Evolutionary conservation across 2,888 invertebrate genomes (phyloP).

Genomic region (Zygothrica quintamaculata): DNA sequence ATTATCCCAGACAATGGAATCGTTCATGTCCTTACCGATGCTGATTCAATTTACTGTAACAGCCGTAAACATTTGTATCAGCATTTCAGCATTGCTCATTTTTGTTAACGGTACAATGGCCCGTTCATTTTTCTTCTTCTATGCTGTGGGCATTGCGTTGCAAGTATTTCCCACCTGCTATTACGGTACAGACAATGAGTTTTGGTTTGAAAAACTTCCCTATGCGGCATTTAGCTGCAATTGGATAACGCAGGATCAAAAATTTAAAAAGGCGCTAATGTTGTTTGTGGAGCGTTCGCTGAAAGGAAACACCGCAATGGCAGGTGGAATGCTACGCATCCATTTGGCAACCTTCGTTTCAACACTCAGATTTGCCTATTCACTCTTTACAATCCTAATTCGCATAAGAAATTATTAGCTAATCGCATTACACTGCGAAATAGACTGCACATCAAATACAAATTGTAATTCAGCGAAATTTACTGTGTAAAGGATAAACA

Average conservation of each 20-base stretch:
- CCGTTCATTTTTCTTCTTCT: constrained; percentile 37
- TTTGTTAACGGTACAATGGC: constrained; percentile 37
- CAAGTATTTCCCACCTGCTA: constrained; percentile 74
- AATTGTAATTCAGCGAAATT: constrained; percentile 4
- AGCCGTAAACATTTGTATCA: constrained; percentile 49
- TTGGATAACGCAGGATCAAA: constrained; percentile 60
- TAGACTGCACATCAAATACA: neutral
- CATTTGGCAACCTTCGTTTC: constrained; percentile 44
- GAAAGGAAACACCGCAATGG: constrained; percentile 44
- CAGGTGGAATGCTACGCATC: constrained; percentile 45
- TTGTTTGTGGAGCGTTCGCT: constrained; percentile 67
- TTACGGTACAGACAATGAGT: constrained; percentile 65
- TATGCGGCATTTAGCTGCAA: constrained; percentile 68
- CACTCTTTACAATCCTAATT: constrained; percentile 40
- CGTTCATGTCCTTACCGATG: constrained; percentile 69
- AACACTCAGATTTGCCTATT: constrained; percentile 36
- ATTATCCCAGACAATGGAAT: constrained; percentile 48
- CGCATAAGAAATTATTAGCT: constrained; percentile 16
- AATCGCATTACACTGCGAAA: constrained; percentile 2
- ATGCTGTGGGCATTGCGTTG: constrained; percentile 9
- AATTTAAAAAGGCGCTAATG: constrained; percentile 66
- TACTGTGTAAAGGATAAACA: constrained; percentile 13
- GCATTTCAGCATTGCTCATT: constrained; percentile 50
- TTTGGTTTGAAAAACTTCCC: constrained; percentile 56
- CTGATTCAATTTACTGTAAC: constrained; percentile 45